phyloP scores from a whole-genome alignment of 2,113 vertebrate genomes.

The Pelecanoides urinatrix region DNA sequence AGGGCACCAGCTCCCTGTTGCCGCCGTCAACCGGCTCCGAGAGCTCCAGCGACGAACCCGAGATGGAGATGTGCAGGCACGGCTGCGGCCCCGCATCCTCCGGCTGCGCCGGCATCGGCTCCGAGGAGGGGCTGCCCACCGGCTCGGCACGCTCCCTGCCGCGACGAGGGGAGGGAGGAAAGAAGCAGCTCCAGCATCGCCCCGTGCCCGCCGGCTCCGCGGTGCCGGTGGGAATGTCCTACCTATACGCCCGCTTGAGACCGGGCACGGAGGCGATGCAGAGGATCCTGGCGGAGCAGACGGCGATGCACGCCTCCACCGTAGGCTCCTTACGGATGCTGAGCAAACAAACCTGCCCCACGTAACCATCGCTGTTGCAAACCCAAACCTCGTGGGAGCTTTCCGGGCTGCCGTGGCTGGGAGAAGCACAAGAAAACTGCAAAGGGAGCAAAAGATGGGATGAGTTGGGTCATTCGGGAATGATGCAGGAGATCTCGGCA shows the following conservation, averaged over 20 bases:
- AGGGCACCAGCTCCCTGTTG: slow-evolving; percentile 88
- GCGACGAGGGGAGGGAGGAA: neutral
- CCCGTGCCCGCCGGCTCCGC: rapidly evolving
- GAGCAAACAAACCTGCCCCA: slow-evolving; percentile 95
- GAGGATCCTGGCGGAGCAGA: slow-evolving; percentile 95
- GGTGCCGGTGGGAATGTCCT: neutral
- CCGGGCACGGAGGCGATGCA: slow-evolving; percentile 95
- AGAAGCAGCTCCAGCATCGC: neutral
- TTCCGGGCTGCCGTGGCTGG: slow-evolving; percentile 91
- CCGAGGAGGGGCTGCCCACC: slow-evolving; percentile 36
- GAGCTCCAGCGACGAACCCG: slow-evolving; percentile 88
- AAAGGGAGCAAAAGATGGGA: neutral
- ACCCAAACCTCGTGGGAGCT: slow-evolving; percentile 95
- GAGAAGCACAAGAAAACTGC: slow-evolving; percentile 96
- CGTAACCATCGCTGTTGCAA: slow-evolving; percentile 97
- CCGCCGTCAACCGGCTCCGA: slow-evolving; percentile 73
- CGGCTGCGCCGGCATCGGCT: neutral
- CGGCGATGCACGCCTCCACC: slow-evolving; percentile 96
- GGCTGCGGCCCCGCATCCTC: slow-evolving; percentile 74
- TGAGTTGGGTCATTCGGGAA: neutral
- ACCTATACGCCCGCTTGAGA: slow-evolving; percentile 79
- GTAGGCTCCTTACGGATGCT: slow-evolving; percentile 94
- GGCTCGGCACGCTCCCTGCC: slow-evolving; percentile 78
- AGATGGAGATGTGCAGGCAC: slow-evolving; percentile 94
- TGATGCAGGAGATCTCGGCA: rapidly evolving